Base-by-base conservation (phyloP, 2,888 invertebrate genomes). In the Pristionchus entomophagus region DNA sequence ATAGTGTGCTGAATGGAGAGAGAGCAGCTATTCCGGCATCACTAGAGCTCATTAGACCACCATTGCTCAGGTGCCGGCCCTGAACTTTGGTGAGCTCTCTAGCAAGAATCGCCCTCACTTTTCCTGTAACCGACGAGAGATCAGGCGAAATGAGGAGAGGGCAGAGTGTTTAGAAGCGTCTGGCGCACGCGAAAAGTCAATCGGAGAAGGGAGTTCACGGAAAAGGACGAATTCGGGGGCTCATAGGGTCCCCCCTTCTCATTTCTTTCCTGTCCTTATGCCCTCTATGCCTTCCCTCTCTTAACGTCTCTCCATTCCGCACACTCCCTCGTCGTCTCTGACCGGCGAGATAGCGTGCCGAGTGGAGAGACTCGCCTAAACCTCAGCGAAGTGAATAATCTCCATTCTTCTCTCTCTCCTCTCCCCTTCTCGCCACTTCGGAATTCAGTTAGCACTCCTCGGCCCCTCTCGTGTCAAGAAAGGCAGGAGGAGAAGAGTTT, bases 381-480 rank as follows among this genome's bases (percentile, higher is more conserved):
- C 59, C 22, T 45, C 45, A 65, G 5, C 35, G 22, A 65, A 80
- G 78, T 80, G 78, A 80, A 80, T 80, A 80, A 80, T 80, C 78
- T 80, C 53, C 78, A 80, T 80, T 80, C 51, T 80, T 80, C 78
- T 78, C 49, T 6, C n/a, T 49, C n/a, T 38, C 19, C 51, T 26
- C 17, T 49, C 78, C 5, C 78, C 41, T 51, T n/a, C n/a, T 6
- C 78, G 49, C 51, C 29, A 80, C 78, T 80, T 51, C 22, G 51
- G 29, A 80, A 80, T 80, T 51, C 78, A 80, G 49, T 51, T 35
- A 51, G 45, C 78, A 26, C n/a, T n/a, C 41, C 41, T 19, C 41
- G 29, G 78, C 22, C 14, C 26, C 17, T 4, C 38, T 29, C 26
- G 49, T 49, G 51, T 51, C 78, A 80, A 80, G 51, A 29, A 32